Evolutionary conservation across 2,113 vertebrate species (phyloP).

Genomic region (Sapajus apella): DNA sequence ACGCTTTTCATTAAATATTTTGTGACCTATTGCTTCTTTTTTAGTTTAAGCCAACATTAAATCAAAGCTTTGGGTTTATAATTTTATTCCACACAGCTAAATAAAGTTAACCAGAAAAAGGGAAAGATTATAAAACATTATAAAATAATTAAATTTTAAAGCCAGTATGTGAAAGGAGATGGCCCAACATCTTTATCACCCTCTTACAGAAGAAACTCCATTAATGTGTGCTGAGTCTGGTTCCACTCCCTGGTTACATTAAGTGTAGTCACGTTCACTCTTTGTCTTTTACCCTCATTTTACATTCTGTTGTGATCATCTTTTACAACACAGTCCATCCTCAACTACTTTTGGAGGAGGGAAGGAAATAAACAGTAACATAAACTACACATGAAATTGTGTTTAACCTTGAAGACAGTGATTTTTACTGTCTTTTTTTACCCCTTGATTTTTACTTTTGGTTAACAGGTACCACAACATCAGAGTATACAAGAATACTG

Average conservation of each 20-base stretch:
- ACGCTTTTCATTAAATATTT: neutral
- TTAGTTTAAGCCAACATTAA: neutral
- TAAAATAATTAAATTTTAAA: conserved; percentile 30
- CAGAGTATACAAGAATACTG: conserved; percentile 92
- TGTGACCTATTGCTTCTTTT: neutral
- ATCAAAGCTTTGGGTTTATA: neutral
- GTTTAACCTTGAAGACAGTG: neutral
- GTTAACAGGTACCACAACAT: conserved; percentile 91
- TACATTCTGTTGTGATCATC: neutral
- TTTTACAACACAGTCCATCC: neutral
- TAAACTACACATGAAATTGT: neutral
- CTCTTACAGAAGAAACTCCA: neutral
- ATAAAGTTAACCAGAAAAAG: neutral
- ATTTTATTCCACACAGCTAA: neutral
- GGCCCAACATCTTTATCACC: neutral
- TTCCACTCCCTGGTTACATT: neutral
- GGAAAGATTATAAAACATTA: neutral
- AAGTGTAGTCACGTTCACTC: neutral
- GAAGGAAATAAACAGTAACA: neutral
- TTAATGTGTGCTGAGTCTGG: neutral
- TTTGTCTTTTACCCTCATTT: neutral
- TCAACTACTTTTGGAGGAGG: neutral
- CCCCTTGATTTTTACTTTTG: neutral
- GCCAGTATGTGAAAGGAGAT: neutral
- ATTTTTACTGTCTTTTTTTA: neutral